Conservation (phyloP, 1,140 invertebrate species). For the Chelonus insularis region DNA sequence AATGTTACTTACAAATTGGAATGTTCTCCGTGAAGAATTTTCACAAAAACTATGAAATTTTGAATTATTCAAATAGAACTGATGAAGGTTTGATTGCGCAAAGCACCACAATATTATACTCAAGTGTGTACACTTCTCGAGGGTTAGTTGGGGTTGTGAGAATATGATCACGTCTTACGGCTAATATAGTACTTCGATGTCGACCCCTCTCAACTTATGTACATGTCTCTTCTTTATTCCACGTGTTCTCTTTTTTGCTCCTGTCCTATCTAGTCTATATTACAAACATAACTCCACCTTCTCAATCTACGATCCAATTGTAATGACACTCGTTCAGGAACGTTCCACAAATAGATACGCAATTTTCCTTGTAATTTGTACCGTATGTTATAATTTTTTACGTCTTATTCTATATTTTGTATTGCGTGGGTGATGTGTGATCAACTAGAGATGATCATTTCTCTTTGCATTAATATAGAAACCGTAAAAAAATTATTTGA, state of each 20-base stretch:
- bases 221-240: conserved; percentile 32
- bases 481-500: too few species aligned
- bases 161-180: conserved; percentile 44
- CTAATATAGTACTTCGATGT: conserved; percentile 53
- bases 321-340: conserved; percentile 29
- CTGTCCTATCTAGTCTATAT: not conserved
- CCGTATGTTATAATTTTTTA: conserved; percentile 13
- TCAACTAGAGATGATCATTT: not conserved
- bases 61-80: too few species aligned
- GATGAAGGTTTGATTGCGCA: too few species aligned
- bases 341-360: conserved; percentile 46
- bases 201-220: conserved; percentile 30
- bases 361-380: conserved; percentile 50
- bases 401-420: conserved; percentile 1
- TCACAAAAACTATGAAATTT: too few species aligned
- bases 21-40: too few species aligned
- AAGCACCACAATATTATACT: too few species aligned
- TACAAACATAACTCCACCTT: conserved; percentile 17
- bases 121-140: conserved; percentile 18
- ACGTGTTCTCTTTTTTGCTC: conserved; percentile 10
- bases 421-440: not conserved
- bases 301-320: conserved; percentile 44
- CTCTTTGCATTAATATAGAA: not conserved
- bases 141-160: conserved; percentile 48
- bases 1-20: too few species aligned